Evolutionary conservation across 2,113 vertebrate species (phyloP), one percentile per base, ranked within the genome.

Genomic region (Raja brachyura): DNA sequence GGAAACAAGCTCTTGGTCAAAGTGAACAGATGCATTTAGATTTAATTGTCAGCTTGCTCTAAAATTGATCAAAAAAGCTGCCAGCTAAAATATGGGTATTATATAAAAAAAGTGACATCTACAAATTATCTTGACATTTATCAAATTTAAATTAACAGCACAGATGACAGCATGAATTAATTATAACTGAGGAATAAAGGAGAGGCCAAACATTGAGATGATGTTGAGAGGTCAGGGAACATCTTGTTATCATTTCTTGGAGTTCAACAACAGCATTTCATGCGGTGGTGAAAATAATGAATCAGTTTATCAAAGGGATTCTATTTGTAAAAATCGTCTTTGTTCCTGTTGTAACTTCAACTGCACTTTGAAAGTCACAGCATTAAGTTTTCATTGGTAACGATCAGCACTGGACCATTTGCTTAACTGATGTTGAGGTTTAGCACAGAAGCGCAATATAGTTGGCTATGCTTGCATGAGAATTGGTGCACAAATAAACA

Each of bases 61-160:
- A 94, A 95, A 93, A 94, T 95, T 95, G 94, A 95, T 94, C 95
- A 95, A 95, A 96, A 94, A 95, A 22, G 95, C 95, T 94, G 94
- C 93, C 94, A 94, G 95, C 93, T 96, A 95, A 96, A 96, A 93
- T 94, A 96, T 95, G 95, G 94, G 94, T 88, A 94, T 94, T 93
- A 85, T 94, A 92, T 86, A 93, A 94, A 48, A 73, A 95, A 94
- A 94, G 94, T 93, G 96, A 95, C 95, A 95, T 94, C 95, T 95
- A 96, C 94, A 95, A 96, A 95, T 96, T 95, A 94, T 94, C 95
- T 94, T 95, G 95, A 95, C 95, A 96, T 95, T 96, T 96, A 95
- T 94, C 94, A 94, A 96, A 96, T 95, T n/a, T 88, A 88, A 61
- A 88, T 88, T 88, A 88, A 88, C 61, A n/a, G 59, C 83, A 66